Evolutionary conservation across 1,140 invertebrate genomes (phyloP).

Genomic region (Ceratitis capitata): DNA sequence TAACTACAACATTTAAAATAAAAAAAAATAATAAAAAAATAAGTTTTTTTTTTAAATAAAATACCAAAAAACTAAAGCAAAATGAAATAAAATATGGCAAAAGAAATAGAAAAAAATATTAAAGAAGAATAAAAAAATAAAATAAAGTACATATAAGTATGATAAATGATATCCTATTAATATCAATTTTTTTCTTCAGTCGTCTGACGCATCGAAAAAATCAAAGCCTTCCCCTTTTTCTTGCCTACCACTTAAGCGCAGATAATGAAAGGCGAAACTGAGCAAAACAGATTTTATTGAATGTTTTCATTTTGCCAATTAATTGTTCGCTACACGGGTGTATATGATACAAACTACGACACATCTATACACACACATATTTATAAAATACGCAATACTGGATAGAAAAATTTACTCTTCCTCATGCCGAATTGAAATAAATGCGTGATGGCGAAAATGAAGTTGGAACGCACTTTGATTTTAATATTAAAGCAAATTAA

Average conservation of each 20-base stretch:
- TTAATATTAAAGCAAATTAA: background rate
- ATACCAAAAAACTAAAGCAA: too few species aligned
- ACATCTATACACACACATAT: background rate
- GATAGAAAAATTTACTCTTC: background rate
- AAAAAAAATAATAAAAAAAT: too few species aligned
- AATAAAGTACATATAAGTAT: background rate
- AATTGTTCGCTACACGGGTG: background rate
- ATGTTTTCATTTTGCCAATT: background rate
- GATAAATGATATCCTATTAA: background rate
- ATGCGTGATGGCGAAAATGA: background rate
- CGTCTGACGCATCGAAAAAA: background rate
- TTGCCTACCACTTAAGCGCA: background rate
- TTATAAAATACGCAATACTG: background rate
- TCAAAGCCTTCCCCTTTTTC: background rate
- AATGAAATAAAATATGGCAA: too few species aligned
- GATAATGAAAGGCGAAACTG: background rate
- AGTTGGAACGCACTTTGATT: background rate
- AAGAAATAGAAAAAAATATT: background rate
- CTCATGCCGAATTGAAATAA: background rate
- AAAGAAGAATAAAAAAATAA: background rate
- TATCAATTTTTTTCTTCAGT: background rate
- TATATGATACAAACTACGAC: background rate
- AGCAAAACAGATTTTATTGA: background rate
- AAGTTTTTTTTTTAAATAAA: too few species aligned
- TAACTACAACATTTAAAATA: too few species aligned